A percentile compares a stretch with the other conserved stretches of the same genome.
Conservation (phyloP, 2,888 invertebrate genomes). For the Calliscelio sp. region DNA sequence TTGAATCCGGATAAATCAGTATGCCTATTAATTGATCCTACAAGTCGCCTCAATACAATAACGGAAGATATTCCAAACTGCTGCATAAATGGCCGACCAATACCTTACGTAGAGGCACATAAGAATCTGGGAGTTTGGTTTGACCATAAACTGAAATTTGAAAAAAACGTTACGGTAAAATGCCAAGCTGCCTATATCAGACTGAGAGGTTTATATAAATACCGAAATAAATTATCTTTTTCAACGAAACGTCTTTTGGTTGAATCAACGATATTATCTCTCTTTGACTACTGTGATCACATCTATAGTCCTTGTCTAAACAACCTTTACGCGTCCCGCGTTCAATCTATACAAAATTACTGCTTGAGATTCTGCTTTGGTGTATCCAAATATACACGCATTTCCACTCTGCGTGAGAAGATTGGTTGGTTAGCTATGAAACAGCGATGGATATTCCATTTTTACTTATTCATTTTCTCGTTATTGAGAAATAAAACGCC, state of each 20-base stretch:
- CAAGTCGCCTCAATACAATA: neutral
- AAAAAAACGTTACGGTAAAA: no score
- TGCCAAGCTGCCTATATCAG: no score
- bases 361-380: neutral
- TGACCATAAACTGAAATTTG: no score
- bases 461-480: neutral
- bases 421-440: neutral
- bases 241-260: no score
- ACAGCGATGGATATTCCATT: slow-evolving; percentile 1
- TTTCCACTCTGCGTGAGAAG: neutral
- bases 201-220: neutral
- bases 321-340: neutral
- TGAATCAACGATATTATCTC: neutral
- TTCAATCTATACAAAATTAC: neutral
- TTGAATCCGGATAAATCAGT: neutral
- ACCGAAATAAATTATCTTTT: neutral
- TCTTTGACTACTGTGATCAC: neutral
- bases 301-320: neutral
- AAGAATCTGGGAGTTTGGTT: no score
- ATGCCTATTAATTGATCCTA: neutral
- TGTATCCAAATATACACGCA: neutral
- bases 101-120: no score
- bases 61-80: neutral
- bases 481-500: neutral
- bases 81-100: no score